A percentile compares a stretch with the other conserved stretches of the same genome.
Conservation (phyloP, 2,113 vertebrate genomes). For the Galbula dea region DNA sequence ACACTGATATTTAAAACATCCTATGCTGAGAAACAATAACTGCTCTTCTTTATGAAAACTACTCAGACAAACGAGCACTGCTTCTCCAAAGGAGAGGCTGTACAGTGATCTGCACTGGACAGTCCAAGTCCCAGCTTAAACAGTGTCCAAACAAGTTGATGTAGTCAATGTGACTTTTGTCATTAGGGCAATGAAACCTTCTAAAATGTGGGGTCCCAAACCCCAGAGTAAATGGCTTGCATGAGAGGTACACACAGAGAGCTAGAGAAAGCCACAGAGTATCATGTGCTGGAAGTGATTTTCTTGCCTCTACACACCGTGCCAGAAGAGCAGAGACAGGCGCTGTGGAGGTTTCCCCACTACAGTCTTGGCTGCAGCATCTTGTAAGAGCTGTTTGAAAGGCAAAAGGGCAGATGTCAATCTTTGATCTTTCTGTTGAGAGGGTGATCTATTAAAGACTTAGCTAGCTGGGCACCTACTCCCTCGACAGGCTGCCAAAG, state of each 20-base stretch:
- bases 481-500: not conserved
- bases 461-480: not conserved
- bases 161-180: not conserved
- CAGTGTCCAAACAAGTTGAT: not conserved
- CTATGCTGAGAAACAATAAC: not conserved
- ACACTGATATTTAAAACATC: not conserved
- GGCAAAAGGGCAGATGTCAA: slow-evolving; percentile 10
- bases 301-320: not conserved
- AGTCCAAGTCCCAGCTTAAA: not conserved
- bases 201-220: not conserved
- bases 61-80: not conserved
- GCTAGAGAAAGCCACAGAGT: not conserved
- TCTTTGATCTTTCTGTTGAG: slow-evolving; percentile 19
- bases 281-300: not conserved
- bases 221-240: not conserved
- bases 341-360: not conserved
- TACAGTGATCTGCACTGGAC: not conserved
- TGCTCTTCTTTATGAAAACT: not conserved
- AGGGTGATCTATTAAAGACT: slow-evolving; percentile 4
- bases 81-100: not conserved
- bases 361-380: not conserved
- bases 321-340: not conserved
- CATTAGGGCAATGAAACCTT: not conserved
- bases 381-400: slow-evolving; percentile 7
- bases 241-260: not conserved